Evolutionary conservation across 1,140 invertebrate species (phyloP).

Genomic region (Nebria ingens): DNA sequence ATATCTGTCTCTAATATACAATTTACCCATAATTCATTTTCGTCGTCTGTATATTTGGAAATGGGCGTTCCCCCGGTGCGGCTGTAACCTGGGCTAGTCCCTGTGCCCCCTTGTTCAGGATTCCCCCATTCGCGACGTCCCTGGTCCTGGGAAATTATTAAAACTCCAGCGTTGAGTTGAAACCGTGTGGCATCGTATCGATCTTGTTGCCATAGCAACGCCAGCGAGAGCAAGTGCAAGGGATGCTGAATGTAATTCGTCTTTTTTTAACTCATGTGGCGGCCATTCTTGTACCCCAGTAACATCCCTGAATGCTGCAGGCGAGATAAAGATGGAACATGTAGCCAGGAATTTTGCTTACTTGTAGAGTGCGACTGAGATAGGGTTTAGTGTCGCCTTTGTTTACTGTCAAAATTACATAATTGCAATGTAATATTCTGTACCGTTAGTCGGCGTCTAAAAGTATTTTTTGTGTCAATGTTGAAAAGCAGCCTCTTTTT

Average conservation of each 20-base stretch:
- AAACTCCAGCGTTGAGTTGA: background rate
- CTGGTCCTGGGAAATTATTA: slow-evolving; percentile 3
- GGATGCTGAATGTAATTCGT: slow-evolving; percentile 26
- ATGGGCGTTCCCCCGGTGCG: too few relatives aligned
- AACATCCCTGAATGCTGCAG: background rate
- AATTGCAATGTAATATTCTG: background rate
- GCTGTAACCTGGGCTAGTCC: background rate
- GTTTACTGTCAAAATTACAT: background rate
- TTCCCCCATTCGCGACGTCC: background rate
- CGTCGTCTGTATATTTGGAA: too few relatives aligned
- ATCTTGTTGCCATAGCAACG: slow-evolving; percentile 25
- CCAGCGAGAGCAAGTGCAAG: slow-evolving; percentile 6
- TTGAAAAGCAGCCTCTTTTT: too few relatives aligned
- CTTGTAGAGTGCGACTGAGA: too few relatives aligned
- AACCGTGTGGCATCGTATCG: slow-evolving; percentile 20
- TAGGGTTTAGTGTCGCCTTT: too few relatives aligned
- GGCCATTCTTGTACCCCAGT: too few relatives aligned
- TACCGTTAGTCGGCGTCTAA: too few relatives aligned
- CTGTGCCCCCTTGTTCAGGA: background rate
- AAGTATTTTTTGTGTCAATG: too few relatives aligned
- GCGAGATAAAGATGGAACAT: background rate
- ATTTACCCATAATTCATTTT: too few relatives aligned
- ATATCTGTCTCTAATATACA: too few relatives aligned
- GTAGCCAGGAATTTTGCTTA: background rate
- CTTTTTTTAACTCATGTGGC: too few relatives aligned